Evolutionary conservation across 2,888 invertebrate genomes (phyloP).

Genomic region (Timandra comae): DNA sequence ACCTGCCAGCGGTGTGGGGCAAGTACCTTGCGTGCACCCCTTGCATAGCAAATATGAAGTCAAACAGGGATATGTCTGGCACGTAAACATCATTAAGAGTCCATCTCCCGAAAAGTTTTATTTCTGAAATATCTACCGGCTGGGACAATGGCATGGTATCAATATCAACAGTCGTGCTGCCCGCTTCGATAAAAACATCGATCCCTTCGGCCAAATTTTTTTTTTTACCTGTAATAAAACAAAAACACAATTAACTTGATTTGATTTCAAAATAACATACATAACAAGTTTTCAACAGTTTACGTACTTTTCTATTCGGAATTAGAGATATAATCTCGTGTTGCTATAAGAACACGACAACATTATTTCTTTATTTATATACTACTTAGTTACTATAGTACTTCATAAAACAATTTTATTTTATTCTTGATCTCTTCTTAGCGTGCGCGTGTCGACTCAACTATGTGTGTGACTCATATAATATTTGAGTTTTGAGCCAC

Average conservation of each 20-base stretch:
- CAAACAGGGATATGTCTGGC: conserved; percentile 97
- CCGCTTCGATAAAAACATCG: conserved; percentile 71
- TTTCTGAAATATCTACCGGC: conserved; percentile 91
- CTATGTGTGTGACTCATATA: too few relatives aligned
- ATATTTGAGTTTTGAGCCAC: too few relatives aligned
- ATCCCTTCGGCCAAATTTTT: conserved; percentile 78
- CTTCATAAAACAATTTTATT: too few relatives aligned
- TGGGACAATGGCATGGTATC: conserved; percentile 71
- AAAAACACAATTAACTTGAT: conserved; percentile 27
- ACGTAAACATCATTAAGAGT: conserved; percentile 98
- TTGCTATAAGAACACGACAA: conserved; percentile 70
- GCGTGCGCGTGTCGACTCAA: too few relatives aligned
- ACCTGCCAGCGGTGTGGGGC: conserved; percentile 98
- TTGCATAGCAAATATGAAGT: conserved; percentile 96
- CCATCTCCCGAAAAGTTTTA: conserved; percentile 98
- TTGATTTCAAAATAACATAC: conserved; percentile 17
- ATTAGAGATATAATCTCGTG: conserved; percentile 67
- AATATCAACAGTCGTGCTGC: conserved; percentile 72
- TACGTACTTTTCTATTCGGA: conserved; percentile 54
- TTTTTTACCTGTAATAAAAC: conserved; percentile 54
- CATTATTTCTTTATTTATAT: too few relatives aligned
- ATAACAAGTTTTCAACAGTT: conserved; percentile 11
- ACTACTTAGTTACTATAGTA: too few relatives aligned
- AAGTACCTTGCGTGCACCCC: conserved; percentile 99
- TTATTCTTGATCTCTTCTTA: too few relatives aligned